Evolutionary conservation across 2,797 vertebrate genomes (phyloP).

Genomic region (Molossus alvarezi): DNA sequence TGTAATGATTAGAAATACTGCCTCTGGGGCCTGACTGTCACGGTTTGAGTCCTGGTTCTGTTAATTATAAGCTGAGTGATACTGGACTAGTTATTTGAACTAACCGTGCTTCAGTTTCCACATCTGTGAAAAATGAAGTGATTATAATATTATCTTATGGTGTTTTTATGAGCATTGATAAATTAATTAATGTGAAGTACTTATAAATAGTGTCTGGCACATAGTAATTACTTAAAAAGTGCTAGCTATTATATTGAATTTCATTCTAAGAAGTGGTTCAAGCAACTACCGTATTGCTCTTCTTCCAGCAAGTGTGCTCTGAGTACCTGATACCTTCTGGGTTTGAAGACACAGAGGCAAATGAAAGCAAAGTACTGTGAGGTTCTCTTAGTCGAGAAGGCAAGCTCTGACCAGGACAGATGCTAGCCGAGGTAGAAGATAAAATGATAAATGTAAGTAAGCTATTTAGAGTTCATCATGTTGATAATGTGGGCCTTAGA

Average conservation of each 20-base stretch:
- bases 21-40: not conserved
- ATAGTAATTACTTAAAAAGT: not conserved
- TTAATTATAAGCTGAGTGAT: not conserved
- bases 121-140: not conserved
- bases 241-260: not conserved
- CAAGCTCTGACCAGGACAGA: not conserved
- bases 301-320: not conserved
- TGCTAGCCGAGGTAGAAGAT: not conserved
- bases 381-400: not conserved
- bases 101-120: slow-evolving; percentile 21
- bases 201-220: not conserved
- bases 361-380: not conserved
- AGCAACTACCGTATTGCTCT: not conserved
- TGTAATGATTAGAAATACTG: not conserved
- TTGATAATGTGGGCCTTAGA: not conserved
- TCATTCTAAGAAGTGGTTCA: not conserved
- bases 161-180: not conserved
- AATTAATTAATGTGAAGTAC: not conserved
- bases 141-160: not conserved
- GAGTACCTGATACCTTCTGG: not conserved
- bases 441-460: not conserved
- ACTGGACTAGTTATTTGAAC: not conserved
- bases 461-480: not conserved
- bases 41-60: not conserved
- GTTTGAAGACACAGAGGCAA: not conserved